A percentile compares a stretch with the other conserved stretches of the same genome.
Conservation (phyloP, 2,113 vertebrate species). For the Grammomys dolichurus region DNA sequence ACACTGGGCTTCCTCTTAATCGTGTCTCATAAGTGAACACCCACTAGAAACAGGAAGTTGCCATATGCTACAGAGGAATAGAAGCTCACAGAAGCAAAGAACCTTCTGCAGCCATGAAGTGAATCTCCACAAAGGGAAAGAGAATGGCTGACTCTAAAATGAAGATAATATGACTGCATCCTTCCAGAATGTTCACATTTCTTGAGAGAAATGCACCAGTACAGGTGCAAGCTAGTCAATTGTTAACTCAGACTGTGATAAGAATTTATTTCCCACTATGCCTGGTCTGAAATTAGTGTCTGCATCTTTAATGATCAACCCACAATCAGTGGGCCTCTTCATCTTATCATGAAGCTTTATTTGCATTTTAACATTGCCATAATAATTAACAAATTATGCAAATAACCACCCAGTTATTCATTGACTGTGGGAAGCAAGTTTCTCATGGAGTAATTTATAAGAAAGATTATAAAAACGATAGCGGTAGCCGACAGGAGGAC, state of each 20-base stretch:
- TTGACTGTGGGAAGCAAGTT: slow-evolving; percentile 50
- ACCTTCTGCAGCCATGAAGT: neutral
- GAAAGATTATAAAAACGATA: neutral
- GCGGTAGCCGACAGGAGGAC: neutral
- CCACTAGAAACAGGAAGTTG: slow-evolving; percentile 12
- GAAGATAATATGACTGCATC: neutral
- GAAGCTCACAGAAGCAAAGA: neutral
- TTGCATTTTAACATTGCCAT: slow-evolving; percentile 46
- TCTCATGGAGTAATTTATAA: slow-evolving; percentile 14
- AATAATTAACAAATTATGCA: slow-evolving; percentile 68
- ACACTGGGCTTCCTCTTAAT: neutral
- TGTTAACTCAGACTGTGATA: slow-evolving; percentile 55
- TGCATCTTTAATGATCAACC: slow-evolving; percentile 59
- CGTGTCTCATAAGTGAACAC: neutral
- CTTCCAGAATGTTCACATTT: neutral
- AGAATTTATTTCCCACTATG: slow-evolving; percentile 48
- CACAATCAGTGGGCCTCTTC: slow-evolving; percentile 7
- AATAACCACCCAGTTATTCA: slow-evolving; percentile 57
- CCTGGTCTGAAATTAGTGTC: slow-evolving; percentile 53
- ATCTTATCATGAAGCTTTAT: slow-evolving; percentile 54
- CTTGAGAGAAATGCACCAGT: neutral
- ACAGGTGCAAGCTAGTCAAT: neutral
- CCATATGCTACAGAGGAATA: neutral
- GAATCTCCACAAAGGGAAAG: neutral
- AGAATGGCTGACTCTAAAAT: neutral